Conservation (phyloP, 2,113 vertebrate genomes). For the Passer domesticus region DNA sequence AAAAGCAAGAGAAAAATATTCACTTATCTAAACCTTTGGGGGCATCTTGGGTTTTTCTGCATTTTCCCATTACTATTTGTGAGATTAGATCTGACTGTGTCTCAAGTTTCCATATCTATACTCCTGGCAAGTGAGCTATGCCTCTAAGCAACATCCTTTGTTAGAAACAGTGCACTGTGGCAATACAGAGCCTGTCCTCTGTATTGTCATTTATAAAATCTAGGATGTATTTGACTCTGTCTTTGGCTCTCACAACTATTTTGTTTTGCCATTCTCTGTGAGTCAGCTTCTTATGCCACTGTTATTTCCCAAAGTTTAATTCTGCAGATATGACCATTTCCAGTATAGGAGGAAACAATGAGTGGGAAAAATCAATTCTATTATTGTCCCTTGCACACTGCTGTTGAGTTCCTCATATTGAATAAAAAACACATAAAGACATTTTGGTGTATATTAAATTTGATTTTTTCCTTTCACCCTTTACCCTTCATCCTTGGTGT, state of each 20-base stretch:
- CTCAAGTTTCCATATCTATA: not conserved
- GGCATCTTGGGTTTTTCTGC: not conserved
- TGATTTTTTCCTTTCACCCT: not conserved
- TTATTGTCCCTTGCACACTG: not conserved
- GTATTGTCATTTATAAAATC: not conserved
- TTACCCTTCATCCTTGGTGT: not conserved
- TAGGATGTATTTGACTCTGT: not conserved
- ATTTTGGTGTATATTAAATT: not conserved
- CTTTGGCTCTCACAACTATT: not conserved
- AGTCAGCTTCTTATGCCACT: not conserved
- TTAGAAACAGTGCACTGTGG: accelerated
- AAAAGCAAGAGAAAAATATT: conserved; percentile 28
- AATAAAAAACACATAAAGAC: not conserved
- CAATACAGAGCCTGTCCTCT: not conserved
- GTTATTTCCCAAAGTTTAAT: not conserved
- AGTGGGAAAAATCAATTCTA: not conserved
- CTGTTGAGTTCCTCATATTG: not conserved
- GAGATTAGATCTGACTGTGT: conserved; percentile 24
- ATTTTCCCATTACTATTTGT: not conserved
- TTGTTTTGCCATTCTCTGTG: not conserved
- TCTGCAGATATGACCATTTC: not conserved
- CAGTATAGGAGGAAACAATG: not conserved
- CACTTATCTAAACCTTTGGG: conserved; percentile 13
- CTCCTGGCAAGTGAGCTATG: not conserved
- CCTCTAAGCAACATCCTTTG: not conserved